Evolutionary conservation across 2,113 vertebrate species (phyloP).

Genomic region (Propithecus coquereli): DNA sequence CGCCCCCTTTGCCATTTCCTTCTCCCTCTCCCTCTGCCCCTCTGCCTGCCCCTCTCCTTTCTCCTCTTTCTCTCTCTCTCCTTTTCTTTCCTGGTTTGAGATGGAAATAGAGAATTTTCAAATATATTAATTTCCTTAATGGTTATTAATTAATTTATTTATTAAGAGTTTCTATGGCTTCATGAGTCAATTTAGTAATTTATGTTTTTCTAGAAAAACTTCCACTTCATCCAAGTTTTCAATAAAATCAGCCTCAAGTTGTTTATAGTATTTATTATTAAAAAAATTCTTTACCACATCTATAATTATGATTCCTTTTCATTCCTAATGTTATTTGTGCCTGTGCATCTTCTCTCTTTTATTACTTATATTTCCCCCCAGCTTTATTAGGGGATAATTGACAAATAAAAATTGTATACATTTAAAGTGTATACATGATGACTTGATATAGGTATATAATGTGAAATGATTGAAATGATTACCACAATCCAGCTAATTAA

Average conservation of each 20-base stretch:
- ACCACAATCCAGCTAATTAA: not conserved
- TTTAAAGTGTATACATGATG: not conserved
- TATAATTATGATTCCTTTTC: not conserved
- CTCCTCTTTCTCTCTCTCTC: not conserved
- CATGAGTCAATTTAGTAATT: not conserved
- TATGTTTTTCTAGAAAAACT: not conserved
- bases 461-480: not conserved
- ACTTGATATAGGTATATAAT: not conserved
- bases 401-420: not conserved
- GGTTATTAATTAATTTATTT: not conserved
- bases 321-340: not conserved
- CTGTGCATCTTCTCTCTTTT: not conserved
- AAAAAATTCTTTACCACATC: not conserved
- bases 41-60: too few species aligned
- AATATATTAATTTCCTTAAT: not conserved
- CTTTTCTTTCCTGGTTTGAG: not conserved
- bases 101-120: not conserved
- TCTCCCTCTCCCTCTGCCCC: fast-evolving
- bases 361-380: not conserved
- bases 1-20: too few species aligned
- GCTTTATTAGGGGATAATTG: not conserved
- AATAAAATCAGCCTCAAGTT: not conserved
- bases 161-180: not conserved
- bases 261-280: not conserved
- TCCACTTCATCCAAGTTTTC: not conserved